These are phyloP conservation scores for Clanis bilineata DNA, from an alignment of 2,888 invertebrate species.

Conservation along the genomic window DNA sequence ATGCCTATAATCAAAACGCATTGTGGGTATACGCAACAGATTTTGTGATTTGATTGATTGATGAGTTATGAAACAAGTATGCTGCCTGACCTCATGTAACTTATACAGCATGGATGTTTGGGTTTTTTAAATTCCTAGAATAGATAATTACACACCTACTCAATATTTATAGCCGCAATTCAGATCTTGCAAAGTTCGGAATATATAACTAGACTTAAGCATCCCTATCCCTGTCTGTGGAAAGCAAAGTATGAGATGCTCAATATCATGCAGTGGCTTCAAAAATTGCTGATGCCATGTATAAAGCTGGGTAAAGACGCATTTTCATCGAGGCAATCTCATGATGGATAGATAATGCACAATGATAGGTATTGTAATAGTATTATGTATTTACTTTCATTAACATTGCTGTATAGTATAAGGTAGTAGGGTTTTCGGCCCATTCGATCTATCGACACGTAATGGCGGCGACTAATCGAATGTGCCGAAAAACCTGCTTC, in stretches of 20 bases:
- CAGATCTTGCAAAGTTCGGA: too few species aligned
- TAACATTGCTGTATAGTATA: too few species aligned
- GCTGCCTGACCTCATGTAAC: background rate
- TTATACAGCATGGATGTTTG: too few species aligned
- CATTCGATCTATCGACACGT: too few species aligned
- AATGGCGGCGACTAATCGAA: too few species aligned
- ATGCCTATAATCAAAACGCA: slow-evolving; percentile 46
- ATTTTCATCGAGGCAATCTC: background rate
- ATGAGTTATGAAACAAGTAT: background rate
- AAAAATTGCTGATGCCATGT: background rate
- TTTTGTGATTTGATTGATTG: background rate
- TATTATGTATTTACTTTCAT: too few species aligned
- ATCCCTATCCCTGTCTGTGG: background rate
- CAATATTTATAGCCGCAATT: too few species aligned
- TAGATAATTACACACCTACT: background rate
- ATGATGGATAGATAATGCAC: background rate
- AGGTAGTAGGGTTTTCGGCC: too few species aligned
- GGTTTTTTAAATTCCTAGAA: background rate
- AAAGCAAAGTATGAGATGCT: background rate
- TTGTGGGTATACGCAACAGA: background rate
- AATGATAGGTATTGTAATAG: too few species aligned
- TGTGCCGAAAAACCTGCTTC: too few species aligned
- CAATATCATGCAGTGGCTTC: background rate
- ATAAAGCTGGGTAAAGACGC: background rate
- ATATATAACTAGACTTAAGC: background rate